A percentile compares a stretch with the other conserved stretches of the same genome.
phyloP scores from a whole-genome alignment of 2,797 vertebrate species.

The Molossus alvarezi region DNA sequence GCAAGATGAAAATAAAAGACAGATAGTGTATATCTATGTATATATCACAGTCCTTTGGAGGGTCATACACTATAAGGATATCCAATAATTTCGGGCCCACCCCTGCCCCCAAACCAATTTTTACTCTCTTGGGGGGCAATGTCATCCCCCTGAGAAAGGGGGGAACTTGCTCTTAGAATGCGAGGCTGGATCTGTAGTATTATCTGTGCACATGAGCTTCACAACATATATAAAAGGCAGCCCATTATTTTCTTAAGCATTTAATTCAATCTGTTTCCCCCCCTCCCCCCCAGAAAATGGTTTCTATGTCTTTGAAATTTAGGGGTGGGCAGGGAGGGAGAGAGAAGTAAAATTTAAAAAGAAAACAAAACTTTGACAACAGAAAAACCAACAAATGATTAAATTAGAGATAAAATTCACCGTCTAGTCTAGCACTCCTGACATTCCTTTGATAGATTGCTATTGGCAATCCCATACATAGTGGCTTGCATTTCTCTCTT shows the following conservation, averaged over 20 bases:
- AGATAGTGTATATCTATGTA: neutral
- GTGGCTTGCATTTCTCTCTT: slow-evolving; percentile 72
- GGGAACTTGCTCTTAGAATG: slow-evolving; percentile 15
- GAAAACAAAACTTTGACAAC: slow-evolving; percentile 65
- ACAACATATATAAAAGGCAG: neutral
- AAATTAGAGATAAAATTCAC: slow-evolving; percentile 64
- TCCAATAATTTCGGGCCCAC: neutral
- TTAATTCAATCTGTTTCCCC: neutral
- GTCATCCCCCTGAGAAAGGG: neutral
- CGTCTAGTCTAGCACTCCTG: slow-evolving; percentile 77
- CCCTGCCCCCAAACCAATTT: neutral
- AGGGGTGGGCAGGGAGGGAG: too few relatives aligned
- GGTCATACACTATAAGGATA: neutral
- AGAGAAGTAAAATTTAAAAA: slow-evolving; percentile 60
- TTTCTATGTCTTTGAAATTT: slow-evolving; percentile 36
- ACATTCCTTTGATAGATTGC: slow-evolving; percentile 87
- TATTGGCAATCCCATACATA: slow-evolving; percentile 86
- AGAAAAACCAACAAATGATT: slow-evolving; percentile 69
- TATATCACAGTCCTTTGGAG: neutral
- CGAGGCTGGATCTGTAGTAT: neutral
- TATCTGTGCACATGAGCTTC: neutral
- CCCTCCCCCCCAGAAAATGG: neutral
- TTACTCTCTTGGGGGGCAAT: neutral
- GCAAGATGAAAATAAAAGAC: slow-evolving; percentile 36
- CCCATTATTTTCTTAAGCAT: slow-evolving; percentile 44